Conservation (phyloP, 2,113 vertebrate species). For the Xenus cinereus region DNA sequence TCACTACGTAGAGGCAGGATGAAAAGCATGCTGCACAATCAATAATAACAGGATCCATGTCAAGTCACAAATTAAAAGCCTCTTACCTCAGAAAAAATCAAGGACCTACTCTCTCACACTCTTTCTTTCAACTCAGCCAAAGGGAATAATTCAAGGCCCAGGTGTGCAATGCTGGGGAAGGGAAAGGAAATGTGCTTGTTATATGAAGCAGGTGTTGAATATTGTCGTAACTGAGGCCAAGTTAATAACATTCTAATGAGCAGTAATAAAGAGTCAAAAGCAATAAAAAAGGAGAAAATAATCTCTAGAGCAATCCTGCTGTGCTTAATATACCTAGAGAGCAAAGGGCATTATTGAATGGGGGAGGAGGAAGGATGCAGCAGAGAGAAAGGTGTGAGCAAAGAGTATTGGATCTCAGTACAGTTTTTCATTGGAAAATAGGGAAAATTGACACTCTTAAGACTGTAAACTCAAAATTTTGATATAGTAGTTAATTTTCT, state of each 20-base stretch:
- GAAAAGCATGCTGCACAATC: background rate
- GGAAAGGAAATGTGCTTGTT: background rate
- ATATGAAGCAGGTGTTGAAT: background rate
- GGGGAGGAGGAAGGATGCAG: background rate
- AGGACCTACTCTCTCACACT: background rate
- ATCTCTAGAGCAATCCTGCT: background rate
- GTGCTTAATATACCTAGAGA: background rate
- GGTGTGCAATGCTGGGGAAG: background rate
- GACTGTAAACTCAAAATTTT: background rate
- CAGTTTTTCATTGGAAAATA: background rate
- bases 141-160: background rate
- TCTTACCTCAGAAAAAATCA: background rate
- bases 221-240: background rate
- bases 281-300: conserved; percentile 35
- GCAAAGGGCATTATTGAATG: background rate
- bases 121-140: background rate
- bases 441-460: background rate
- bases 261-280: conserved; percentile 23
- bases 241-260: conserved; percentile 40
- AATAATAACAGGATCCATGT: background rate
- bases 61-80: background rate
- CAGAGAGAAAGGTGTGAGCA: background rate
- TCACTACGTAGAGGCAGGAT: background rate
- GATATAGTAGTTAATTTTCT: background rate
- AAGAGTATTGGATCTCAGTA: background rate